These are phyloP conservation scores for Pseudomugil tenellus DNA, from an alignment of 2,797 vertebrate genomes.

Conservation along the genomic window DNA sequence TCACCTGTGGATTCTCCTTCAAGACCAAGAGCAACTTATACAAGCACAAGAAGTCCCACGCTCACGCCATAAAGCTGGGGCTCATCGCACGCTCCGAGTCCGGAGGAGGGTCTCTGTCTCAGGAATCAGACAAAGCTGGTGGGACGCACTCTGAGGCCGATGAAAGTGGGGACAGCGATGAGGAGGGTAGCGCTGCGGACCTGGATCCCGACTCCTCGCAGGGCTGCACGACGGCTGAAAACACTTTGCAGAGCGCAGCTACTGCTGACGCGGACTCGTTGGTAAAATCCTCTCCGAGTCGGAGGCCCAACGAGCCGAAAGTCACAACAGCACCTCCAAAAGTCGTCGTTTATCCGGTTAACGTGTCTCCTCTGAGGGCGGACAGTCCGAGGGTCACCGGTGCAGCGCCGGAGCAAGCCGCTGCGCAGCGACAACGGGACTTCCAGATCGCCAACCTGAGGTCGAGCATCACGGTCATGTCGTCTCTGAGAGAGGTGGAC, in stretches of 20 bases:
- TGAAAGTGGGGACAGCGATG: constrained; percentile 95
- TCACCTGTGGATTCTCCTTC: constrained; percentile 97
- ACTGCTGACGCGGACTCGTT: constrained; percentile 73
- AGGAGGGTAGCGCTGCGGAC: constrained; percentile 89
- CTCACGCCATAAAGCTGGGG: constrained; percentile 96
- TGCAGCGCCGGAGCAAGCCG: constrained; percentile 84
- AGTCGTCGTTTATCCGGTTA: constrained; percentile 94
- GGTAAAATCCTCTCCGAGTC: constrained; percentile 75
- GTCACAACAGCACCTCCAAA: constrained; percentile 89
- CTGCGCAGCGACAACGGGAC: constrained; percentile 88
- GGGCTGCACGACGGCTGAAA: constrained; percentile 83
- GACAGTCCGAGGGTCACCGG: constrained; percentile 89
- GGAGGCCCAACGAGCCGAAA: constrained; percentile 84
- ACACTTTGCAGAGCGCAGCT: constrained; percentile 78
- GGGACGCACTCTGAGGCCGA: constrained; percentile 92
- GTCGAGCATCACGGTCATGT: constrained; percentile 78
- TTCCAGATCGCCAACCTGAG: constrained; percentile 79
- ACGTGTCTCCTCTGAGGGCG: constrained; percentile 88
- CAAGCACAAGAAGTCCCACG: constrained; percentile 99
- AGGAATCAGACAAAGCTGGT: constrained; percentile 93
- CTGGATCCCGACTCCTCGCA: constrained; percentile 86
- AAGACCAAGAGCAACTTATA: constrained; percentile 99
- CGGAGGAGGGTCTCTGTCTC: constrained; percentile 87
- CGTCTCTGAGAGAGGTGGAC: constrained; percentile 87
- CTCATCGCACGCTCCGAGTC: constrained; percentile 91